Base-by-base conservation (phyloP, 2,888 invertebrate species). In the Frankliniella intonsa region DNA sequence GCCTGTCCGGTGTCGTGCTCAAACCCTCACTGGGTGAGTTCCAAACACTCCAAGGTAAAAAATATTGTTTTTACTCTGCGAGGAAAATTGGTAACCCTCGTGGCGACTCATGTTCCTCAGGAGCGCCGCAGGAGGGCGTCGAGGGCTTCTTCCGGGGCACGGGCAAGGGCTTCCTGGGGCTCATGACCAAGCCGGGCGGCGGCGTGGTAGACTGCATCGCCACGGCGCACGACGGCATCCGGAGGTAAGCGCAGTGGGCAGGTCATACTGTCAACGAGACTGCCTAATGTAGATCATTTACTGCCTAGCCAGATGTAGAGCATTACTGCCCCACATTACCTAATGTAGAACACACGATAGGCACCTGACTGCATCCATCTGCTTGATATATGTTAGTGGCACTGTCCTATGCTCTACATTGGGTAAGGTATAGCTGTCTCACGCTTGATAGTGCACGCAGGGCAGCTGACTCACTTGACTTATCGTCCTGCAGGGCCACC, bases 141-240 rank as follows among this genome's bases (percentile, higher is more conserved):
- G 92, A 92, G 87, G 91, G 92, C 82, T 93, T 93, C 87, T 92
- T 93, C 87, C 90, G 91, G 85, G 92, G 92, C 14, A 89, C 92
- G 25, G 93, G 93, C 25, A 92, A 92, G 87, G 92, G 91, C 81
- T 90, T 94, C 86, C 87, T 92, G 88, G 89, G 94, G 85, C 87
- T 94, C 65, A 88, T 91, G 82, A 91, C 89, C 87, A 91, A 90
- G 90, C 90, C 88, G 87, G 89, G 89, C 88, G 91, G 88, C 86
- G 90, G 90, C 86, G 87, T 91, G 82, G 89, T 91, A 49, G 91
- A 92, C 86, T 90, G 91, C 86, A 90, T 92, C 76, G 90, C 91
- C 85, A 90, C 93, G 88, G 92, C 94, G 3, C 91, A 91, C 85
- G 93, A 93, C 85, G 94, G 94, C 50, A 88, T 91, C 81, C 88